These are phyloP conservation scores for Lordiphosa collinella DNA, from an alignment of 1,140 invertebrate species.

Conservation along the genomic window DNA sequence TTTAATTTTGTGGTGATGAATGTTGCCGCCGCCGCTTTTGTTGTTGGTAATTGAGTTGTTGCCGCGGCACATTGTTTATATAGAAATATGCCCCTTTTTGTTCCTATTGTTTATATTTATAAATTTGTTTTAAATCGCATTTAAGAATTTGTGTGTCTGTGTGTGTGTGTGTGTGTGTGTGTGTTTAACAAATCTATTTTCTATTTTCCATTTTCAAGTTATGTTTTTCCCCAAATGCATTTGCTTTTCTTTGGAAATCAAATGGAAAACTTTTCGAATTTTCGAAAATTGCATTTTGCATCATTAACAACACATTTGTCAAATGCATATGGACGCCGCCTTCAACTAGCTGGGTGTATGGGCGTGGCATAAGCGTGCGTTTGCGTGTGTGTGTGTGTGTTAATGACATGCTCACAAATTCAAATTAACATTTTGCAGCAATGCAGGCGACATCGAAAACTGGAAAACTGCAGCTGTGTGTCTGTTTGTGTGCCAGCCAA, in stretches of 20 bases:
- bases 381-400: slow-evolving; percentile 46
- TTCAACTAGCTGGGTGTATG: slow-evolving; percentile 24
- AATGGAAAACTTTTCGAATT: slow-evolving; percentile 63
- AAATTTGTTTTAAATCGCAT: slow-evolving; percentile 33
- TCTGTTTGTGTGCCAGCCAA: slow-evolving; percentile 20
- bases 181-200: slow-evolving; percentile 1
- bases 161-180: slow-evolving; percentile 2
- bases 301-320: slow-evolving; percentile 77
- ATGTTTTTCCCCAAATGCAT: not conserved
- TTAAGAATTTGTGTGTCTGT: no score
- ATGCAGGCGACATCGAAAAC: slow-evolving; percentile 54
- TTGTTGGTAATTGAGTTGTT: slow-evolving; percentile 14
- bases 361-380: slow-evolving; percentile 9
- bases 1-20: slow-evolving; percentile 75
- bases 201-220: slow-evolving; percentile 1
- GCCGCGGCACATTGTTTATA: slow-evolving; percentile 51
- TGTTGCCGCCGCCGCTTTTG: slow-evolving; percentile 25
- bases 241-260: slow-evolving; percentile 24
- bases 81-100: slow-evolving; percentile 43
- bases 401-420: slow-evolving; percentile 78
- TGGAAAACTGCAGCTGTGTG: slow-evolving; percentile 22
- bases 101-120: slow-evolving; percentile 47
- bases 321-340: slow-evolving; percentile 60
- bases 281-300: slow-evolving; percentile 75
- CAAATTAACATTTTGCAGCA: slow-evolving; percentile 77